Percentiles rank a stretch among this genome's conserved stretches.
Evolutionary conservation across 2,797 vertebrate genomes (phyloP).

Genomic region (Lutjanus campechanus): DNA sequence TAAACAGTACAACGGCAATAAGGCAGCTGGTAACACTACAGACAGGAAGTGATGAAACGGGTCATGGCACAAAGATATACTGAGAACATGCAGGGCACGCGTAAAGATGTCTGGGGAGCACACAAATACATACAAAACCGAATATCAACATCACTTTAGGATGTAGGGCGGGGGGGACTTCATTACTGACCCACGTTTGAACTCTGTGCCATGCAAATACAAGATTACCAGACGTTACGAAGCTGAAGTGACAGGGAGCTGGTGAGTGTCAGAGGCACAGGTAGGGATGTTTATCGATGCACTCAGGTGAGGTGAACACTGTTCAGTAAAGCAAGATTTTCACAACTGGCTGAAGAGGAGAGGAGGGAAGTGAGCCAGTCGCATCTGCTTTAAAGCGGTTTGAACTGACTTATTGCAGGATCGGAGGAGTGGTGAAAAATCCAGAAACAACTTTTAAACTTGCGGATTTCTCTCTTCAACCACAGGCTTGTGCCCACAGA

Average conservation of each 20-base stretch:
- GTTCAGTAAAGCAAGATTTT: slow-evolving; percentile 6
- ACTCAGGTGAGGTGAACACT: slow-evolving; percentile 44
- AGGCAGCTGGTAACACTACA: slow-evolving; percentile 72
- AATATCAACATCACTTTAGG: slow-evolving; percentile 21
- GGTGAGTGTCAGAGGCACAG: slow-evolving; percentile 62
- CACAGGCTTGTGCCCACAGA: background rate
- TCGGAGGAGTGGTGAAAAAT: slow-evolving; percentile 9
- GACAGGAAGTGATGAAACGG: slow-evolving; percentile 59
- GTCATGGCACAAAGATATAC: slow-evolving; percentile 41
- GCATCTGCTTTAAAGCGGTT: slow-evolving; percentile 36
- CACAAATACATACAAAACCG: slow-evolving; percentile 40
- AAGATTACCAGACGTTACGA: slow-evolving; percentile 44
- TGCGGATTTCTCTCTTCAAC: background rate
- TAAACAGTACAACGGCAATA: slow-evolving; percentile 70
- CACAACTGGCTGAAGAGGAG: background rate
- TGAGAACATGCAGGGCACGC: slow-evolving; percentile 50
- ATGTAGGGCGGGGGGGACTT: slow-evolving; percentile 34
- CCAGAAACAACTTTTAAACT: slow-evolving; percentile 20
- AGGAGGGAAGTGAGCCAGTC: slow-evolving; percentile 17
- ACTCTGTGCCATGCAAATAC: slow-evolving; percentile 66
- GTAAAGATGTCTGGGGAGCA: slow-evolving; percentile 2
- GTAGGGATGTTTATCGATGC: background rate
- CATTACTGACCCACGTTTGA: slow-evolving; percentile 33
- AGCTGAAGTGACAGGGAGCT: slow-evolving; percentile 56
- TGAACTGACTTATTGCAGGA: slow-evolving; percentile 44